These are phyloP conservation scores for Drusus annulatus DNA, from an alignment of 1,140 invertebrate species.

Conservation along the genomic window DNA sequence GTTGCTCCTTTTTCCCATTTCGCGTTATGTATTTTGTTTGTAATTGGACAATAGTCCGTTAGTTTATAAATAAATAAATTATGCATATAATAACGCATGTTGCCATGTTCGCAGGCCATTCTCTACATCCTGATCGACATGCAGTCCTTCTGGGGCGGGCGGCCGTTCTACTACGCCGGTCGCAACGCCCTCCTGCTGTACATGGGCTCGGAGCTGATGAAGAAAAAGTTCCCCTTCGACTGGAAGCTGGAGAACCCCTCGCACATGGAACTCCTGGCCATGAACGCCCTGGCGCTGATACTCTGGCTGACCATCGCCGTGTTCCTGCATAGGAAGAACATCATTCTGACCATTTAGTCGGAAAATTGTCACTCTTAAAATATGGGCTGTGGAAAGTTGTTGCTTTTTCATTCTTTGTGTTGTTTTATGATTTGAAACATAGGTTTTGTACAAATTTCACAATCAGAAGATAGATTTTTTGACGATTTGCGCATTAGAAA, in stretches of 20 bases:
- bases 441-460: too few relatives aligned
- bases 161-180: conserved; percentile 84
- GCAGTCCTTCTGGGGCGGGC: conserved; percentile 80
- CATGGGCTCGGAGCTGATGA: conserved; percentile 83
- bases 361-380: too few relatives aligned
- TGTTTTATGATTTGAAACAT: too few relatives aligned
- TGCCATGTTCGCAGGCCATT: conserved; percentile 62
- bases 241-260: conserved; percentile 76
- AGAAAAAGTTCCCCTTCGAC: conserved; percentile 83
- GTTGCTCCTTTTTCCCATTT: too few relatives aligned
- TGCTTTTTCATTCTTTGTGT: too few relatives aligned
- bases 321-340: conserved; percentile 79
- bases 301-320: conserved; percentile 85
- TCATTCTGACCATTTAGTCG: conserved; percentile 76
- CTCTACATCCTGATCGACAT: conserved; percentile 85
- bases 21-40: too few relatives aligned
- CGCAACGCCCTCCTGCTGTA: conserved; percentile 91
- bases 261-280: conserved; percentile 78
- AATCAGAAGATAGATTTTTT: too few relatives aligned
- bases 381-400: too few relatives aligned
- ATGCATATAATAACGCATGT: too few relatives aligned
- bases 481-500: too few relatives aligned
- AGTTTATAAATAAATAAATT: too few relatives aligned
- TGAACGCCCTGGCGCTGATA: conserved; percentile 81
- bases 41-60: too few relatives aligned